Conservation (phyloP, 2,888 invertebrate genomes). For the Drosophila pegasa region DNA sequence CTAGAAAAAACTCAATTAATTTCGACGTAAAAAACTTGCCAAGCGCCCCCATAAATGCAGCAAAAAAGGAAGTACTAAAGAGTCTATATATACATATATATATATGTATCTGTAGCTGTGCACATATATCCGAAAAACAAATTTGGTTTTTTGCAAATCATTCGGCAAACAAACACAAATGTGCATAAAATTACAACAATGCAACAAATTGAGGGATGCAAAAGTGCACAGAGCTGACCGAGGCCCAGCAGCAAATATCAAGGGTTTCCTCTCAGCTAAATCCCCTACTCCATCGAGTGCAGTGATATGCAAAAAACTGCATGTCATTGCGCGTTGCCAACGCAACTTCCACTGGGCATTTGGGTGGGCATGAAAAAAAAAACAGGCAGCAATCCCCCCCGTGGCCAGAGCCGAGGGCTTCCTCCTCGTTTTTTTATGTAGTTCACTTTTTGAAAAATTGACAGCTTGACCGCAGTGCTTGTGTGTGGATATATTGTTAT, state of each 20-base stretch:
- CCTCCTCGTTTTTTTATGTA: slow-evolving; percentile 65
- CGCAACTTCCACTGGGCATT: slow-evolving; percentile 34
- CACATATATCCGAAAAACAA: slow-evolving; percentile 70
- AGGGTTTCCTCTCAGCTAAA: slow-evolving; percentile 37
- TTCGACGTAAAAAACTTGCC: slow-evolving; percentile 65
- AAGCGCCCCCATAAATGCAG: slow-evolving; percentile 33
- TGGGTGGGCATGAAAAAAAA: not conserved
- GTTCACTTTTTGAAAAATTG: slow-evolving; percentile 77
- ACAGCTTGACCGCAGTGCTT: slow-evolving; percentile 82
- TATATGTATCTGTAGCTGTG: slow-evolving; percentile 18
- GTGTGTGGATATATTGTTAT: slow-evolving; percentile 73
- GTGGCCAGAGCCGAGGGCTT: slow-evolving; percentile 38
- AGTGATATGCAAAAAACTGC: slow-evolving; percentile 78
- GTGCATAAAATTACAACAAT: slow-evolving; percentile 79
- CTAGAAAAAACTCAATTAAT: slow-evolving; percentile 82
- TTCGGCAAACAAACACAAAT: slow-evolving; percentile 78
- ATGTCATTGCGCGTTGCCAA: slow-evolving; percentile 79
- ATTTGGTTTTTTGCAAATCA: slow-evolving; percentile 75
- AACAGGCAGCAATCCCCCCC: slow-evolving; percentile 27
- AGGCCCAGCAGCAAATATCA: slow-evolving; percentile 51
- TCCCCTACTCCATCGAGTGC: slow-evolving; percentile 50
- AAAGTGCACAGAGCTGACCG: slow-evolving; percentile 32
- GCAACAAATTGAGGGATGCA: slow-evolving; percentile 78
- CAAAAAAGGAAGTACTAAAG: slow-evolving; percentile 14
- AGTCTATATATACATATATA: slow-evolving; percentile 2